These are phyloP conservation scores for Drosophila jambulina DNA, from an alignment of 1,140 invertebrate species.

Conservation along the genomic window DNA sequence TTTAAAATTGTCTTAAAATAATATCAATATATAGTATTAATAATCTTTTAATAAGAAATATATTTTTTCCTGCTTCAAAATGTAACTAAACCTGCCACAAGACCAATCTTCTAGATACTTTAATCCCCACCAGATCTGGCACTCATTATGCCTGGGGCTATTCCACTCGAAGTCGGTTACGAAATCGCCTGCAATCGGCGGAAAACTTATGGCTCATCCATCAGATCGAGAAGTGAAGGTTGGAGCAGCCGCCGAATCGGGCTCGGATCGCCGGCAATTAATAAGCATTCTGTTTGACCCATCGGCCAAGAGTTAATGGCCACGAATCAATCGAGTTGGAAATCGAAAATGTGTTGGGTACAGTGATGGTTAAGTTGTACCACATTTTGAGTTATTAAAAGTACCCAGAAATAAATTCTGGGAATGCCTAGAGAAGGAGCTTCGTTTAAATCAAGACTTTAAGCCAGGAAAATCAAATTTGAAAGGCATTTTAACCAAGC, in stretches of 20 bases:
- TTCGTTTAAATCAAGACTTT: no score
- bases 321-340: conserved; percentile 25
- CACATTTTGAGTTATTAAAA: background rate
- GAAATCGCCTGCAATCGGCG: conserved; percentile 19
- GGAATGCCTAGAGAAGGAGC: no score
- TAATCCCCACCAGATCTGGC: background rate
- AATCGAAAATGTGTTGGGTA: conserved; percentile 32
- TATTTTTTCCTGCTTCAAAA: no score
- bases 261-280: conserved; percentile 50
- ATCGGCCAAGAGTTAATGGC: conserved; percentile 40
- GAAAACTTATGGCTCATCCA: conserved; percentile 41
- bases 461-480: no score
- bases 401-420: background rate
- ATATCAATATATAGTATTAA: no score
- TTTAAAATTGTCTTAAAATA: background rate
- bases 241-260: conserved; percentile 21
- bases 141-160: background rate
- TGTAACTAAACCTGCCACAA: no score
- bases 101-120: background rate
- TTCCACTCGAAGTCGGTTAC: conserved; percentile 8
- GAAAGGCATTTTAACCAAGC: background rate
- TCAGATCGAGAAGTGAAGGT: conserved; percentile 43
- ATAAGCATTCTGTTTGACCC: conserved; percentile 59
- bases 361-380: conserved; percentile 6
- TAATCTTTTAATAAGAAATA: no score